Evolutionary conservation across 2,113 vertebrate species (phyloP).

Genomic region (Scalopus aquaticus): DNA sequence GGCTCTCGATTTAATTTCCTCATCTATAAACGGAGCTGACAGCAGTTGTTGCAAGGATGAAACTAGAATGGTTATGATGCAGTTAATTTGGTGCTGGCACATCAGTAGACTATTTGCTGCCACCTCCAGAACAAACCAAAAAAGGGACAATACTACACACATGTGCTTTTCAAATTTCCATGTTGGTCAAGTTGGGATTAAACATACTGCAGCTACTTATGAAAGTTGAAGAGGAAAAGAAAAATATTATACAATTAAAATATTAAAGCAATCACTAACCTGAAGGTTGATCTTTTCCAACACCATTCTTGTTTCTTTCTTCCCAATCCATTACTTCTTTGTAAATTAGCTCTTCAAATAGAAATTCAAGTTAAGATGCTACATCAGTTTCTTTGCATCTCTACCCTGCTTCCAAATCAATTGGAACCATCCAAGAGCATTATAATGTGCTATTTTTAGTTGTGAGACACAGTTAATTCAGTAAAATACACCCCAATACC

Average conservation of each 20-base stretch:
- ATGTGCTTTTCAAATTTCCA: not conserved
- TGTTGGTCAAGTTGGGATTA: not conserved
- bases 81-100: not conserved
- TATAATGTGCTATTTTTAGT: not conserved
- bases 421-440: not conserved
- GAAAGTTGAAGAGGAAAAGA: not conserved
- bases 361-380: slow-evolving; percentile 38
- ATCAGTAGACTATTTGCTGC: not conserved
- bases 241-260: not conserved
- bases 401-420: not conserved
- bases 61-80: not conserved
- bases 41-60: not conserved
- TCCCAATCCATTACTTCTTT: slow-evolving; percentile 99
- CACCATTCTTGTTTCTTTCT: slow-evolving; percentile 97
- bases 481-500: not conserved
- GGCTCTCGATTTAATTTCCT: not conserved
- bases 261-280: slow-evolving; percentile 89
- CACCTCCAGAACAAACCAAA: not conserved
- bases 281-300: slow-evolving; percentile 95
- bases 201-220: not conserved
- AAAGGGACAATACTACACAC: not conserved
- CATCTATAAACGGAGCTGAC: not conserved
- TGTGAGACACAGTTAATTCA: not conserved
- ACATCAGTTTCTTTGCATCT: not conserved
- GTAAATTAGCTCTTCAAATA: slow-evolving; percentile 93